phyloP scores from a whole-genome alignment of 37 sponge, comb jelly and placozoan genomes.

The Diacarnus erythraeanus region DNA sequence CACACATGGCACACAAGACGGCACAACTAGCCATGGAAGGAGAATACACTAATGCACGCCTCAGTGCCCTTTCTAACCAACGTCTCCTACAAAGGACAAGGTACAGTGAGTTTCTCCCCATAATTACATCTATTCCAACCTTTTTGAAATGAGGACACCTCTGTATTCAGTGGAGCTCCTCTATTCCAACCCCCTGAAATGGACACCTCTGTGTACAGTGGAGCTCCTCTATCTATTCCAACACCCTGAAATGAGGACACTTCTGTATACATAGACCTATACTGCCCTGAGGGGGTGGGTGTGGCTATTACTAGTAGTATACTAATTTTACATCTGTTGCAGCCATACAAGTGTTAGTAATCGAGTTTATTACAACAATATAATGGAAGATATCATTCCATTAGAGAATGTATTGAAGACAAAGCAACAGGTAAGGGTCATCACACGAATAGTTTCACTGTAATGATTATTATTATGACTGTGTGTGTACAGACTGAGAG shows the following conservation, averaged over 20 bases:
- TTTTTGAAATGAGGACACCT: no score
- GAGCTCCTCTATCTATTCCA: no score
- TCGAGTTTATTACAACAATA: slow-evolving; percentile 29
- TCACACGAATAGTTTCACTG: background rate
- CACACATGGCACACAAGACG: slow-evolving; percentile 68
- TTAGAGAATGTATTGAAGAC: slow-evolving; percentile 44
- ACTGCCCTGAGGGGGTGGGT: no score
- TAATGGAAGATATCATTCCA: slow-evolving; percentile 56
- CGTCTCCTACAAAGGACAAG: slow-evolving; percentile 68
- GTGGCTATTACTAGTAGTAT: no score
- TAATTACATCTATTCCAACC: no score
- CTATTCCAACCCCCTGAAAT: no score
- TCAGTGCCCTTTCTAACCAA: slow-evolving; percentile 59
- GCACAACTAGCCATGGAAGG: slow-evolving; percentile 82
- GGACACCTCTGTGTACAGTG: no score
- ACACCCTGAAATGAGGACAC: no score
- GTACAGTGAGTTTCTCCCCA: slow-evolving; percentile 22
- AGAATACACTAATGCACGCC: slow-evolving; percentile 70
- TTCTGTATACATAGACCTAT: no score
- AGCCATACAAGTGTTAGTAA: slow-evolving; percentile 24
- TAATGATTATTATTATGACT: slow-evolving; percentile 1
- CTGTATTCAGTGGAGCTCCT: no score
- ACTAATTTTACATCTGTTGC: background rate
- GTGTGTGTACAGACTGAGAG: slow-evolving; percentile 27
- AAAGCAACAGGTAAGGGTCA: slow-evolving; percentile 32